phyloP scores from a whole-genome alignment of 2,888 invertebrate species.

The Amblyteles armatorius region DNA sequence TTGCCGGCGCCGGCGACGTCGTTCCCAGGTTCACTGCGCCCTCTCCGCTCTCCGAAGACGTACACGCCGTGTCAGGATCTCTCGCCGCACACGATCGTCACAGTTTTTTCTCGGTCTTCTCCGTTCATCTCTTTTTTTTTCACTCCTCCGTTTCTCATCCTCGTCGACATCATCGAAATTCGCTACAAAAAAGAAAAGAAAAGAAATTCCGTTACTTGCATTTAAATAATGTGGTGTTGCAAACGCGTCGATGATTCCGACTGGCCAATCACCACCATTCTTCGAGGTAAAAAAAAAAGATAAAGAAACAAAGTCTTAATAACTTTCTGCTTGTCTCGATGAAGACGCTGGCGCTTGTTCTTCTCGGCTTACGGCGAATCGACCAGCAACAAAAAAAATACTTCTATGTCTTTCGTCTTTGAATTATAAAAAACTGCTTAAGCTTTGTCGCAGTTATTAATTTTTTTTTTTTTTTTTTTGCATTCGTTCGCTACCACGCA shows the following conservation, averaged over 20 bases:
- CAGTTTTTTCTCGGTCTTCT: not conserved
- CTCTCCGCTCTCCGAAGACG: constrained; percentile 68
- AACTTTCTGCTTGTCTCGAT: constrained; percentile 37
- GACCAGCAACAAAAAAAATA: constrained; percentile 11
- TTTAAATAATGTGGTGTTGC: constrained; percentile 78
- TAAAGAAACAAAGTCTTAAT: constrained; percentile 33
- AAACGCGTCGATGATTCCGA: constrained; percentile 77
- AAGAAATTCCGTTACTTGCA: not conserved
- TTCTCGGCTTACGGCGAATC: constrained; percentile 31
- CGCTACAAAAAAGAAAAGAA: not conserved
- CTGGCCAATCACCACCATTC: constrained; percentile 79
- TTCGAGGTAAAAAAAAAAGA: constrained; percentile 74
- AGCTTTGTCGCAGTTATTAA: not conserved
- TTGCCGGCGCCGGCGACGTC: constrained; percentile 77
- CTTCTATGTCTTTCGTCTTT: constrained; percentile 3
- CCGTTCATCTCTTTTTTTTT: constrained; percentile 12
- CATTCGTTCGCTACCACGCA: not conserved
- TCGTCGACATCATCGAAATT: not conserved
- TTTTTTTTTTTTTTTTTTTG: not conserved
- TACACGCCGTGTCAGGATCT: constrained; percentile 43
- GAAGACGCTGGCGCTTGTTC: constrained; percentile 25
- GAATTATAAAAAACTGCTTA: not conserved
- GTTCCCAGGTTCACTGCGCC: constrained; percentile 77
- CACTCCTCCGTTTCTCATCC: not conserved
- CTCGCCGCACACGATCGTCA: constrained; percentile 4